Conservation (phyloP, 2,888 invertebrate species). For the Callimorpha dominula region DNA sequence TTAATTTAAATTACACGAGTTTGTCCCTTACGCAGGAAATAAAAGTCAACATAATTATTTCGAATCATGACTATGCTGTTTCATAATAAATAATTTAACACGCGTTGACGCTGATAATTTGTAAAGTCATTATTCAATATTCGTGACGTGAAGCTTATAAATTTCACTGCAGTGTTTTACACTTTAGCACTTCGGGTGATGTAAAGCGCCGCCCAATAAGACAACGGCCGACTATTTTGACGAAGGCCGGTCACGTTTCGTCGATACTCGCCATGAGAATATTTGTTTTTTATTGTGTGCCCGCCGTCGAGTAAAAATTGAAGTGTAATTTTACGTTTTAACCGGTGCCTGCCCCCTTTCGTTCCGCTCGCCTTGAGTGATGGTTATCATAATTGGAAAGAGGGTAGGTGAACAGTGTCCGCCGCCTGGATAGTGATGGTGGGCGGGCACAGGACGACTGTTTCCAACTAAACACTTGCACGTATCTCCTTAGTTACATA, state of each 20-base stretch:
- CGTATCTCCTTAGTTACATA: slow-evolving; percentile 23
- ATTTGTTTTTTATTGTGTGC: slow-evolving; percentile 86
- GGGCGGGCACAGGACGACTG: slow-evolving; percentile 75
- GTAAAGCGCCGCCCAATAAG: slow-evolving; percentile 83
- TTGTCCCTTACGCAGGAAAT: slow-evolving; percentile 37
- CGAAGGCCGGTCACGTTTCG: slow-evolving; percentile 86
- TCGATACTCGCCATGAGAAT: slow-evolving; percentile 86
- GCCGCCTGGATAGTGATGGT: slow-evolving; percentile 72
- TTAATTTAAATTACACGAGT: slow-evolving; percentile 24
- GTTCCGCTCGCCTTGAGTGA: slow-evolving; percentile 86
- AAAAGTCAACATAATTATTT: slow-evolving; percentile 53
- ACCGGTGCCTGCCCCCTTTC: slow-evolving; percentile 86
- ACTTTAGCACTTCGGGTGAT: slow-evolving; percentile 84
- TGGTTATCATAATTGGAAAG: slow-evolving; percentile 86
- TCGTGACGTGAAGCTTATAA: slow-evolving; percentile 83
- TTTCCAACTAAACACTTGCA: slow-evolving; percentile 54
- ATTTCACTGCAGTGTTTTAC: slow-evolving; percentile 84
- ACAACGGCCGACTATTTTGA: slow-evolving; percentile 85
- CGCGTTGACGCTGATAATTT: slow-evolving; percentile 74
- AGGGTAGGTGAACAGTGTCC: slow-evolving; percentile 80
- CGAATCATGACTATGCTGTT: slow-evolving; percentile 52
- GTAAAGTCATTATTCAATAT: slow-evolving; percentile 82
- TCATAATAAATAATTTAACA: slow-evolving; percentile 65
- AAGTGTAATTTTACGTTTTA: slow-evolving; percentile 87
- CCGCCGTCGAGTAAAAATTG: slow-evolving; percentile 83